phyloP scores from a whole-genome alignment of 2,888 invertebrate genomes.

The Cheiracanthium punctorium region DNA sequence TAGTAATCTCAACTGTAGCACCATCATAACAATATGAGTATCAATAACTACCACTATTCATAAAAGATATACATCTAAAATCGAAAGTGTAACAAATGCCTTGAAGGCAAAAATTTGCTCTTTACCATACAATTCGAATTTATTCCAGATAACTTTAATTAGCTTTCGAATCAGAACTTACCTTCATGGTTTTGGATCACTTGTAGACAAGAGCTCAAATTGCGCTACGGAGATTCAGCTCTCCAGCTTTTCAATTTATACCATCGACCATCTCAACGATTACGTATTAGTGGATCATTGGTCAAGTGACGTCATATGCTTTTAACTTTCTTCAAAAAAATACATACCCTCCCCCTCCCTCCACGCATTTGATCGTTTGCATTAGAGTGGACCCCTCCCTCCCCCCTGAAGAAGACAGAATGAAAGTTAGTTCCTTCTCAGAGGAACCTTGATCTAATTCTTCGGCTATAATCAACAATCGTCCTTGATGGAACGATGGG shows the following conservation, averaged over 20 bases:
- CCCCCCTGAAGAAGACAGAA: background rate
- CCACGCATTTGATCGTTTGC: background rate
- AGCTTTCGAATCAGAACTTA: constrained; percentile 23
- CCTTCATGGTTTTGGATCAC: constrained; percentile 60
- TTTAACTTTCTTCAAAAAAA: constrained; percentile 34
- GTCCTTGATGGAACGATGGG: constrained; percentile 56
- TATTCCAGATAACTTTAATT: too few species aligned
- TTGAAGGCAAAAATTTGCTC: too few species aligned
- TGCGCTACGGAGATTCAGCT: constrained; percentile 14
- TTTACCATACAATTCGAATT: too few species aligned
- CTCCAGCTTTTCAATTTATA: constrained; percentile 49
- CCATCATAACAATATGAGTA: too few species aligned
- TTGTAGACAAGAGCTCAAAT: constrained; percentile 10
- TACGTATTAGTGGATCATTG: constrained; percentile 56
- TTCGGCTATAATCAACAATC: constrained; percentile 52
- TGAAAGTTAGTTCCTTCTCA: constrained; percentile 38
- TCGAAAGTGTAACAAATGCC: too few species aligned
- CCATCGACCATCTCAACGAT: constrained; percentile 26
- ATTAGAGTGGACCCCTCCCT: constrained; percentile 26
- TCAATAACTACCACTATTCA: too few species aligned
- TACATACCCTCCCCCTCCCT: constrained; percentile 16
- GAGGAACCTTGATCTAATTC: constrained; percentile 65
- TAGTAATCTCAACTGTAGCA: too few species aligned
- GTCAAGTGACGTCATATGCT: constrained; percentile 60
- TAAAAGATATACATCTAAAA: too few species aligned